These are phyloP conservation scores for Alouatta palliata DNA, from an alignment of 2,113 vertebrate genomes.

Conservation along the genomic window DNA sequence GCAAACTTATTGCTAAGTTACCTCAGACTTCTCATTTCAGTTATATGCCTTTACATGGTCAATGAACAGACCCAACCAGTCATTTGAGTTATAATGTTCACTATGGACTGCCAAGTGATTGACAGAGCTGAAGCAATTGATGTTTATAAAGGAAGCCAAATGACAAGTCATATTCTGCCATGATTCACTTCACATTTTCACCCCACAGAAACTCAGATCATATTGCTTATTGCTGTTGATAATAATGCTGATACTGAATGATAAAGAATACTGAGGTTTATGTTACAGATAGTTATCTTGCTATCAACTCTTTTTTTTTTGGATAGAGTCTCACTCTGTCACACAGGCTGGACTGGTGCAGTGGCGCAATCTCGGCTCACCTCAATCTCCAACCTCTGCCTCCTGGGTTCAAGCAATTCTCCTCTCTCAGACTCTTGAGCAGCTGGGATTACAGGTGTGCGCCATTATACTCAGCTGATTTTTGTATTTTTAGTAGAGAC, in stretches of 20 bases:
- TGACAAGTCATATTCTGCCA: not conserved
- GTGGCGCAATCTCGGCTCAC: too few relatives aligned
- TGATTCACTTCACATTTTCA: not conserved
- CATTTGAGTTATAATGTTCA: constrained; percentile 26
- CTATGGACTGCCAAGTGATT: not conserved
- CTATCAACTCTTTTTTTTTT: not conserved
- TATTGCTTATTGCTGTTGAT: not conserved
- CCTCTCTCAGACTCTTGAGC: too few relatives aligned
- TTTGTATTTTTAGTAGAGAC: too few relatives aligned
- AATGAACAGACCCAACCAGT: not conserved
- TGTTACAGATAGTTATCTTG: not conserved
- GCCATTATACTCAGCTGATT: too few relatives aligned
- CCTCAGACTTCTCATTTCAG: not conserved
- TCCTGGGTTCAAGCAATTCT: too few relatives aligned
- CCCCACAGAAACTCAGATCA: not conserved
- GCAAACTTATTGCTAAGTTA: not conserved
- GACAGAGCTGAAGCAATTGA: not conserved
- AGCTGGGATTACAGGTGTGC: too few relatives aligned
- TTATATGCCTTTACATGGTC: not conserved
- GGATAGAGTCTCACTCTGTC: too few relatives aligned
- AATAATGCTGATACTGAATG: constrained; percentile 2
- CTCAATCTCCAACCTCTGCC: too few relatives aligned
- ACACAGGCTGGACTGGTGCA: too few relatives aligned
- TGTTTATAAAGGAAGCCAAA: constrained; percentile 28
- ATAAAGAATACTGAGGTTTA: not conserved